Conservation (phyloP, 2,888 invertebrate species). For the Bugula neritina region DNA sequence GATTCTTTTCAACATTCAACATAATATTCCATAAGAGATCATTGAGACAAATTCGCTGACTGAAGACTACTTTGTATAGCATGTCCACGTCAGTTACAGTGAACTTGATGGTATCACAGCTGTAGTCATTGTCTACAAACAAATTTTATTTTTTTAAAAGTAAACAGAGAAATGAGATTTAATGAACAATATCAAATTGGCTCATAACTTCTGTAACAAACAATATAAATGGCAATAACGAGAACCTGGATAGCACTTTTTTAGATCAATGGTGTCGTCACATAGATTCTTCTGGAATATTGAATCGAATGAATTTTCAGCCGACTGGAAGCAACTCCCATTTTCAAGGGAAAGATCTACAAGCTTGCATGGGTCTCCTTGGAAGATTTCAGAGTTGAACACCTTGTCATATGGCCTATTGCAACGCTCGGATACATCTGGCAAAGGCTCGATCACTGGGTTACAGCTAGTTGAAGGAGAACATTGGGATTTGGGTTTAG, state of each 20-base stretch:
- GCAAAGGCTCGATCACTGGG: not conserved
- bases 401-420: not conserved
- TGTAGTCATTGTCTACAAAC: not conserved
- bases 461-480: not conserved
- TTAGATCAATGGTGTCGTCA: no score
- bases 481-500: not conserved
- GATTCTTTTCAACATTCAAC: not conserved
- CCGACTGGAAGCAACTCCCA: no score
- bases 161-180: no score
- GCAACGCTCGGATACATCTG: not conserved
- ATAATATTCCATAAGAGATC: not conserved
- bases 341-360: no score
- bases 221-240: no score
- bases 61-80: not conserved
- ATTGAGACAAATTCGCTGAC: not conserved
- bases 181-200: no score
- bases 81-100: not conserved
- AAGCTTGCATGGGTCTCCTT: not conserved
- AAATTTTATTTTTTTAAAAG: no score
- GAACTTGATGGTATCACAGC: not conserved
- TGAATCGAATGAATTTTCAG: no score
- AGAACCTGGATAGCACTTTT: no score
- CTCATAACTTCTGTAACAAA: no score
- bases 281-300: no score
- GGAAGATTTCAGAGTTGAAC: not conserved